These are phyloP conservation scores for Tribolium madens DNA, from an alignment of 1,140 invertebrate species.

Conservation along the genomic window DNA sequence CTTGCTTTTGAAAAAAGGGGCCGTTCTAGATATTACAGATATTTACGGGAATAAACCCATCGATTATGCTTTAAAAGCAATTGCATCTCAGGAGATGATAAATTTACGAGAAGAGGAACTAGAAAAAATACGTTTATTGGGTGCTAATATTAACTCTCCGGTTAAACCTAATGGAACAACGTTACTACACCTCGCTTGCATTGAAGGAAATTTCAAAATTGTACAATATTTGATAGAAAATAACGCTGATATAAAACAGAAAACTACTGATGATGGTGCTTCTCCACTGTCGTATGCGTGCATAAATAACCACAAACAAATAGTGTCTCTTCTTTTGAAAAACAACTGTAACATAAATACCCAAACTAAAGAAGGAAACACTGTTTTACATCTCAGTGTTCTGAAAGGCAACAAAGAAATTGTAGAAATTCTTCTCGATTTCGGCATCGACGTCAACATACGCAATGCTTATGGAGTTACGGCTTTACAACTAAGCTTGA, in stretches of 20 bases:
- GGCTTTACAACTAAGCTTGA: background rate
- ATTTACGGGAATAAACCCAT: conserved; percentile 28
- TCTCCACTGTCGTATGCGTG: conserved; percentile 40
- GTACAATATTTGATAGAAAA: conserved; percentile 44
- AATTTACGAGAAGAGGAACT: background rate
- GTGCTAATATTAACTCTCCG: background rate
- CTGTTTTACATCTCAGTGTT: background rate
- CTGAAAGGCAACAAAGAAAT: background rate
- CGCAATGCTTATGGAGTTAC: background rate
- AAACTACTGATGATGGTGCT: conserved; percentile 32
- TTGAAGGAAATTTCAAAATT: conserved; percentile 37
- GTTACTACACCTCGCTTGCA: conserved; percentile 41
- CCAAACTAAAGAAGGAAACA: background rate
- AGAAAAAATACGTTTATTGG: background rate
- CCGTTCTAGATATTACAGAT: conserved; percentile 47
- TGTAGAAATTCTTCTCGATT: background rate
- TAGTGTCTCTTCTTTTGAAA: conserved; percentile 43
- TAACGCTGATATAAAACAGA: conserved; percentile 42
- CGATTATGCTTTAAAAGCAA: background rate
- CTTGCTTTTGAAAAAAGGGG: background rate
- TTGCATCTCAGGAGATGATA: background rate
- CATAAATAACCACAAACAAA: conserved; percentile 33
- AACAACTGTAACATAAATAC: conserved; percentile 42
- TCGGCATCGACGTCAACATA: background rate
- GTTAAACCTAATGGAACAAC: background rate